Evolutionary conservation across 2,888 invertebrate genomes (phyloP).

Genomic region (Fragum whitleyi): DNA sequence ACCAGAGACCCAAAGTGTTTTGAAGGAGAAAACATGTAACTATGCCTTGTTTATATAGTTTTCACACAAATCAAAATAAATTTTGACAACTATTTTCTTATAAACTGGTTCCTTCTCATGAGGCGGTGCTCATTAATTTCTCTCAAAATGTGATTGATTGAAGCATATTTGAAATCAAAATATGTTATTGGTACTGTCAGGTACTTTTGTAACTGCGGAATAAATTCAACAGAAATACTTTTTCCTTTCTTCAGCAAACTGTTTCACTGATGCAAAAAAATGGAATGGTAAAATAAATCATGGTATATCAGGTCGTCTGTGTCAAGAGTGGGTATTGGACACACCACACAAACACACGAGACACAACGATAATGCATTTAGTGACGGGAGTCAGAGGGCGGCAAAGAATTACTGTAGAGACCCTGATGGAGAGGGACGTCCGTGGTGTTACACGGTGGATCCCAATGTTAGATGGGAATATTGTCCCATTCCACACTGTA

Average conservation of each 20-base stretch:
- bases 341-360: constrained; percentile 17
- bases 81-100: no score
- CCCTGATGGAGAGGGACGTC: constrained; percentile 17
- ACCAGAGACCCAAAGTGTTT: not conserved
- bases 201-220: no score
- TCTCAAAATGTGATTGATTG: no score
- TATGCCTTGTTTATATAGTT: not conserved
- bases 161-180: no score
- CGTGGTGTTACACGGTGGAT: constrained; percentile 16
- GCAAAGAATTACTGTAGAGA: constrained; percentile 17
- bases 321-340: constrained; percentile 20
- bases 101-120: no score
- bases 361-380: not conserved
- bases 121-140: no score
- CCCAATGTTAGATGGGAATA: constrained; percentile 18
- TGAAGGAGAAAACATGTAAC: constrained; percentile 13
- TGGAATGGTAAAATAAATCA: constrained; percentile 9
- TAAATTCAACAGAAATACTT: no score
- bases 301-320: constrained; percentile 4
- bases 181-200: no score
- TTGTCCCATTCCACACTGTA: constrained; percentile 16
- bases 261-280: not conserved
- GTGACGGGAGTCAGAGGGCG: constrained; percentile 5
- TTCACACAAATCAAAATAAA: no score
- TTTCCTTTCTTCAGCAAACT: constrained; percentile 7